These are phyloP conservation scores for Luidia sarsii DNA, from an alignment of 53 echinoderm and acorn worm genomes.

Conservation along the genomic window DNA sequence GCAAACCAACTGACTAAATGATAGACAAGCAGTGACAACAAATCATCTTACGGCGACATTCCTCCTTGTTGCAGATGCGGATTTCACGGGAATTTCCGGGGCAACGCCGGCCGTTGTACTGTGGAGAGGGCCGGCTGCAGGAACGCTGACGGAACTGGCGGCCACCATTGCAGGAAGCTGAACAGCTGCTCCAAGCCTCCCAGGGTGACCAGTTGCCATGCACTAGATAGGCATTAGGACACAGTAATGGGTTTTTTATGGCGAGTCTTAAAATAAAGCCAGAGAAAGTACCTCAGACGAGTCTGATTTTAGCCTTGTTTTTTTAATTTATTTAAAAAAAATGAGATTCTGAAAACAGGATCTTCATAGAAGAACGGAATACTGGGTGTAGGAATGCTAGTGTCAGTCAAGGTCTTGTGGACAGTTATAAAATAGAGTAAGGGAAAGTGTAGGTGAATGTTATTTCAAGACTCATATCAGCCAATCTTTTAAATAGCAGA, in stretches of 20 bases:
- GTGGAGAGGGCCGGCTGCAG: constrained; percentile 75
- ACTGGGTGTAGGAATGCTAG: too few species aligned
- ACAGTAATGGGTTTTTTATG: background rate
- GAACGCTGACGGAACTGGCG: constrained; percentile 63
- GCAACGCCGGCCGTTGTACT: constrained; percentile 77
- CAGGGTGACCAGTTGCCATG: constrained; percentile 88
- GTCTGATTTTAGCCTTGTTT: too few species aligned
- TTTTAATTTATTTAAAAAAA: too few species aligned
- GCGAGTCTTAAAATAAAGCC: background rate
- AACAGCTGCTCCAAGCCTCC: constrained; percentile 78
- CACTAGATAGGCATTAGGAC: constrained; percentile 41
- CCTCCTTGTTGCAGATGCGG: constrained; percentile 67
- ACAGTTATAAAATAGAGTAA: too few species aligned
- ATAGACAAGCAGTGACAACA: too few species aligned
- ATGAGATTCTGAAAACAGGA: too few species aligned
- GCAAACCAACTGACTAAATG: background rate
- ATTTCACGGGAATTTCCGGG: constrained; percentile 57
- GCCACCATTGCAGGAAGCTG: constrained; percentile 77
- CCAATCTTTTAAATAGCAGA: too few species aligned
- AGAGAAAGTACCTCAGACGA: too few species aligned
- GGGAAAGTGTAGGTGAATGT: too few species aligned
- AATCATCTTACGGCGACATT: constrained; percentile 78
- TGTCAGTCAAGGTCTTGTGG: too few species aligned
- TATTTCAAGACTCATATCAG: too few species aligned
- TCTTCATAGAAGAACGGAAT: too few species aligned